These are phyloP conservation scores for Mycteria americana DNA, from an alignment of 2,797 vertebrate genomes.

Conservation along the genomic window DNA sequence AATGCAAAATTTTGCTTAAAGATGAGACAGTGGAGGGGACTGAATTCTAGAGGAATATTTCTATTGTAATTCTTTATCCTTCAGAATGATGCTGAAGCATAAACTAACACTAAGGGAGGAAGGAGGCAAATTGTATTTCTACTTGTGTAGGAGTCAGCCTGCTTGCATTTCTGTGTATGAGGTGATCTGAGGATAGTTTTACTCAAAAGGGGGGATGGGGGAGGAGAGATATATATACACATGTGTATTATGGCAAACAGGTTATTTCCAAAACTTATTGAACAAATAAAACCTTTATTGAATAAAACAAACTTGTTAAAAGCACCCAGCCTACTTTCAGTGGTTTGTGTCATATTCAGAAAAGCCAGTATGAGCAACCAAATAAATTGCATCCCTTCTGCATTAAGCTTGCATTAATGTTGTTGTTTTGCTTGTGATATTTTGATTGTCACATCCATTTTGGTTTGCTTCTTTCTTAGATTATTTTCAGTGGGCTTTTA, in stretches of 20 bases:
- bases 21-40: neutral
- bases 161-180: neutral
- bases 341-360: neutral
- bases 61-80: neutral
- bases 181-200: neutral
- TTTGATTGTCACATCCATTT: neutral
- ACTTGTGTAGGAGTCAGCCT: neutral
- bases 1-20: neutral
- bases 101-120: neutral
- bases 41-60: neutral
- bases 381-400: neutral
- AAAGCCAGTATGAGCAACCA: neutral
- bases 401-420: neutral
- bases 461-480: neutral
- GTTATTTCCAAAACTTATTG: neutral
- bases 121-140: neutral
- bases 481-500: neutral
- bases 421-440: neutral
- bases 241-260: neutral
- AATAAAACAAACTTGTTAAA: neutral
- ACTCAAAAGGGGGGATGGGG: neutral
- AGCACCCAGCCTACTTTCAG: neutral
- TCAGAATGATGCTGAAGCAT: neutral
- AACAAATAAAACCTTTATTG: neutral
- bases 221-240: fast-evolving